Base-by-base conservation (phyloP, 2,888 invertebrate genomes). In the Thyatira batis region DNA sequence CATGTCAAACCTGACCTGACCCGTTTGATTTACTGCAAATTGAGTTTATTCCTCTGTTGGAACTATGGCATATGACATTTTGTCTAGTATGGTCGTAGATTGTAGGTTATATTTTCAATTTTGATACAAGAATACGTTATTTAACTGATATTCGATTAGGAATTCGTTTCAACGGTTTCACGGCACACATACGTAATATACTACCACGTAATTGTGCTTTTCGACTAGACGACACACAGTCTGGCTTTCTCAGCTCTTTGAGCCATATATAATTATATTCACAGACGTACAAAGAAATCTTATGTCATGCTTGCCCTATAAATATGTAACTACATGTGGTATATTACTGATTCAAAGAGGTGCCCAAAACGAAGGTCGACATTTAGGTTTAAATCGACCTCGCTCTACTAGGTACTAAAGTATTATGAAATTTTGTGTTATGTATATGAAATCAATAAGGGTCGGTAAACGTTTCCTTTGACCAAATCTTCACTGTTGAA, bases 1-100 rank as follows among this genome's bases (percentile, higher is more conserved):
- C 63, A 62, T 66, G 63, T 63, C 62, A 68, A 54, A 65, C 58
- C 58, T 67, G 66, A 68, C 66, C 64, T 63, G 53, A 54, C 59
- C 63, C 62, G 67, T 67, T 63, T 79, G 77, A 83, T 82, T 80
- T 81, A 83, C 77, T 81, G 81, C 78, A 83, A 79, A 82, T 82
- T 78, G 78, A 69, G 17, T 39, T 39, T 39, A 39, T 39, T 39
- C 39, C 70, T 69, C 57, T 67, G 63, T 69, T 69, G 58, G 53
- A 57, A 52, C 59, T 54, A 60, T 53, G 53, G 63, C 69, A 67
- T 56, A 64, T 62, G 55, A 63, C 56, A 60, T 60, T 52, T 53
- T 50, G n/a, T n/a, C n/a, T n/a, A n/a, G n/a, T n/a, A n/a, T n/a
- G n/a, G n/a, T n/a, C n/a, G n/a, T n/a, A n/a, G n/a, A n/a, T n/a